Evolutionary conservation across 2,797 vertebrate species (phyloP), one percentile per base, ranked within the genome.

Genomic region (Vireo griseus): DNA sequence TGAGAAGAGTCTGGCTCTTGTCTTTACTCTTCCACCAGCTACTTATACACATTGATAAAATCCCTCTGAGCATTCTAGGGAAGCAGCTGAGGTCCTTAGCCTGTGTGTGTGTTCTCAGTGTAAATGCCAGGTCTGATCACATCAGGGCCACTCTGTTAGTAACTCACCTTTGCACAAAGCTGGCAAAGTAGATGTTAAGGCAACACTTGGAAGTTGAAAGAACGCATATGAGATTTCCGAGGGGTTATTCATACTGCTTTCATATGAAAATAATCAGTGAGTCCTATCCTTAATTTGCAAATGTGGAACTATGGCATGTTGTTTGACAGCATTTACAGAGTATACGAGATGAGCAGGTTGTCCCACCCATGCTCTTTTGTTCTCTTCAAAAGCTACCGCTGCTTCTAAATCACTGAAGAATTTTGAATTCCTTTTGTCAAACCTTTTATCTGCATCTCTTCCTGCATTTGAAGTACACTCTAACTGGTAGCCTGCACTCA

Each of bases 11-110:
- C 33, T 58, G 37, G 4, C 37, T 83, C 33, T 78, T 15, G 2
- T 39, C 42, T 86, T 40, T 44, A 14, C 37, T 79, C 8, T 80
- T 37, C 40, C 21, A 3, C 59, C 61, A 83, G 52, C 59, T 59
- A 2, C 5, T 52, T 45, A 2, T 0, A 17, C 4, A 3, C 1
- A 5, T 13, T 29, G 58, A 16, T 67, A 45, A 48, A 68, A 52
- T 48, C 35, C n/a, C 28, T 19, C 29, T 6, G 29, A 61, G n/a
- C 42, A n/a, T 16, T 51, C 45, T 10, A 7, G 21, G 51, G 72
- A n/a, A 39, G 82, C 50, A 42, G 37, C 29, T 40, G 57, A 55
- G 65, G 66, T 12, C 40, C 35, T 77, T 8, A 10, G 18, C 16
- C 26, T 19, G 15, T 6, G 0, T 42, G 0, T 31, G 19, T 29